Evolutionary conservation across 2,797 vertebrate genomes (phyloP), one percentile per base, ranked within the genome.

Genomic region (Chiroxiphia lanceolata): DNA sequence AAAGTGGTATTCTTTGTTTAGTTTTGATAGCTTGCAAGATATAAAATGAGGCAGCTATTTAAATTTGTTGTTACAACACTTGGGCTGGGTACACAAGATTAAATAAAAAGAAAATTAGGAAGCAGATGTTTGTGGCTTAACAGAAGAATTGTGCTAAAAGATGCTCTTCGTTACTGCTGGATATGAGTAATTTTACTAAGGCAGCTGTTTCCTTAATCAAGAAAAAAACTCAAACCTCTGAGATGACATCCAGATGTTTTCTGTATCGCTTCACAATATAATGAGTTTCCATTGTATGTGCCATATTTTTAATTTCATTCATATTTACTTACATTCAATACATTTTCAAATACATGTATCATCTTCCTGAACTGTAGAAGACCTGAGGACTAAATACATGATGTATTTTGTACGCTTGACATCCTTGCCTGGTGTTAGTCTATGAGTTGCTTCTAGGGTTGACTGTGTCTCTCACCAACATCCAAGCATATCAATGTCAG

Each of bases 121-220:
- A 96, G 74, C 97, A 97, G 97, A 97, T 97, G 97, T 90, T 96
- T 96, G 92, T 92, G 92, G 91, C 64, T 97, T 96, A 97, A 93
- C 93, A 94, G 87, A 96, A 94, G 87, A 95, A 93, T 87, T 96
- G 92, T 84, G 91, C 93, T 96, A 95, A 95, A 96, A 97, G 92
- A 95, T 96, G 81, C 84, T 94, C 59, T 87, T 93, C 36, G 45
- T 96, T 97, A 94, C 90, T 86, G 92, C 88, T 95, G 92, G 88
- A 78, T 96, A 89, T 85, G 71, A 97, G 89, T 92, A 95, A 94
- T 97, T 97, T 95, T 90, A 94, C 74, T 83, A 88, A 86, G 91
- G 65, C 97, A 97, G 96, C 96, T 97, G 96, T 95, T 96, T 95
- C 82, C 64, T 96, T 95, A 89, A 95, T 95, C 86, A 79, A 63